phyloP scores from a whole-genome alignment of 2,888 invertebrate genomes.

The Galeruca laticollis region DNA sequence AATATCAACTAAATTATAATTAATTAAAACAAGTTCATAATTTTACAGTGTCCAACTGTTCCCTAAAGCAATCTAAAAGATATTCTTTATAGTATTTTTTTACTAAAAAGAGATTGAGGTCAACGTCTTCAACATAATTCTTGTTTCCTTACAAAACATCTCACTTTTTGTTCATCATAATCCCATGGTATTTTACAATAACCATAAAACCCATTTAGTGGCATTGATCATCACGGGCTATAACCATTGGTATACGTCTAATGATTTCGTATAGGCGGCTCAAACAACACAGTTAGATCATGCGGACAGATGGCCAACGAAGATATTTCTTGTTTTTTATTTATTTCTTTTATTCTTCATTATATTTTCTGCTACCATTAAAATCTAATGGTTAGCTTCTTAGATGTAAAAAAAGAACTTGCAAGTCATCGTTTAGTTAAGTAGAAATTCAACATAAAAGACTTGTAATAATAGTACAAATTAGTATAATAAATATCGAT shows the following conservation, averaged over 20 bases:
- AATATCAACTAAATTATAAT: too few relatives aligned
- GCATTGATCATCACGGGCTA: constrained; percentile 17
- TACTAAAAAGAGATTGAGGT: constrained; percentile 15
- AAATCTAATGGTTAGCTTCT: constrained; percentile 23
- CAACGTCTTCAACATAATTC: constrained; percentile 24
- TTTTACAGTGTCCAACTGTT: too few relatives aligned
- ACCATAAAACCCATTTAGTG: constrained; percentile 23
- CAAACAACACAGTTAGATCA: constrained; percentile 50
- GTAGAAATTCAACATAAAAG: constrained; percentile 8
- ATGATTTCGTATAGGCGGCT: constrained; percentile 38
- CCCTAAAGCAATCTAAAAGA: neutral
- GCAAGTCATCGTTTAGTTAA: constrained; percentile 21
- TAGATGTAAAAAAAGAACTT: constrained; percentile 20
- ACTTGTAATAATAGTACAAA: neutral
- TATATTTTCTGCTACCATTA: constrained; percentile 32
- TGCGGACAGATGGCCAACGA: constrained; percentile 47
- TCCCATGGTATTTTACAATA: constrained; percentile 17
- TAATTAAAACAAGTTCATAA: too few relatives aligned
- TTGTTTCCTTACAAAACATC: constrained; percentile 12
- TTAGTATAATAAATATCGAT: neutral
- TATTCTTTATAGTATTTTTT: neutral
- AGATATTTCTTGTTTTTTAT: constrained; percentile 10
- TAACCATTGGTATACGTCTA: constrained; percentile 10
- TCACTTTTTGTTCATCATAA: constrained; percentile 17
- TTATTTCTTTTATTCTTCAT: constrained; percentile 20